Percentiles rank a stretch among this genome's conserved stretches.
Evolutionary conservation across 2,797 vertebrate species (phyloP).

Genomic region (Nannoperca obscura): DNA sequence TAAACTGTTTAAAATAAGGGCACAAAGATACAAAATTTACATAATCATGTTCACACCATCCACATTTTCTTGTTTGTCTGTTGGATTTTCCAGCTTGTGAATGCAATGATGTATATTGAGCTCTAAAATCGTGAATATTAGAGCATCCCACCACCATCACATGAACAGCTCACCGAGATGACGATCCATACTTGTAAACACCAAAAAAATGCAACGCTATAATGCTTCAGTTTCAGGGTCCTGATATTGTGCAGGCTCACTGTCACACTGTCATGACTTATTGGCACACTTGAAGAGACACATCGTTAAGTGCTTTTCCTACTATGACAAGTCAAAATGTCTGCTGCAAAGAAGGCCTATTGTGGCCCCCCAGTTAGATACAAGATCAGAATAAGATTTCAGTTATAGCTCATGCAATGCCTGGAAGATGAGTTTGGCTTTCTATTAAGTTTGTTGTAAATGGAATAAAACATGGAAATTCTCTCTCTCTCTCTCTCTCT

Average conservation of each 20-base stretch:
- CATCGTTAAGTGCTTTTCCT: not conserved
- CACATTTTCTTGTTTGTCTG: no score
- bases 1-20: not conserved
- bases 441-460: not conserved
- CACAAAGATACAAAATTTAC: not conserved
- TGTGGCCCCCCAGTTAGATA: not conserved
- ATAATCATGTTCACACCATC: no score
- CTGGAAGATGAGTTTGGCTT: no score
- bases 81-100: no score
- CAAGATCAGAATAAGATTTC: not conserved
- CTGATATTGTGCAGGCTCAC: not conserved
- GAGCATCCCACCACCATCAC: not conserved
- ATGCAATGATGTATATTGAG: no score
- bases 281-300: not conserved
- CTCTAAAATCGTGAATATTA: not conserved
- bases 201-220: not conserved
- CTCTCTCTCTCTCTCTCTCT: no score
- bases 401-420: no score
- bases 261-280: not conserved
- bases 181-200: not conserved
- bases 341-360: not conserved
- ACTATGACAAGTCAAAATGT: not conserved
- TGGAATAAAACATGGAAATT: not conserved
- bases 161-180: not conserved
- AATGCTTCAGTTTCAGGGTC: not conserved